These are phyloP conservation scores for Eupsilia transversa DNA, from an alignment of 2,888 invertebrate genomes.

Conservation along the genomic window DNA sequence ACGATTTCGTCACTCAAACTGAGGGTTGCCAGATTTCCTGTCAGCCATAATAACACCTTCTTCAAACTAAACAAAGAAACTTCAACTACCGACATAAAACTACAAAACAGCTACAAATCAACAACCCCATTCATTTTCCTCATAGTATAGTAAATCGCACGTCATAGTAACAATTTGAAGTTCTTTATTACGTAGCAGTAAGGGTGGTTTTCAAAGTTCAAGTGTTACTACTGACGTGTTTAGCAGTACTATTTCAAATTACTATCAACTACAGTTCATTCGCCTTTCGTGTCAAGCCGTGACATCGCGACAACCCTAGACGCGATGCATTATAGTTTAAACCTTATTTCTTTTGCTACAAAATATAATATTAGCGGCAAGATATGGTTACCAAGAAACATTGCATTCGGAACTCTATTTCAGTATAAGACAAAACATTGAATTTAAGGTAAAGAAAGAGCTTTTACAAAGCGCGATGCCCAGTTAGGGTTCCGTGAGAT, in stretches of 20 bases:
- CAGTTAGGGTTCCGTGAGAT: slow-evolving; percentile 36
- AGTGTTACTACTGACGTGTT: background rate
- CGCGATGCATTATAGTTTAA: background rate
- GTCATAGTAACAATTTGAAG: background rate
- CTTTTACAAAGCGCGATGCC: background rate
- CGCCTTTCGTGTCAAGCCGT: slow-evolving; percentile 42
- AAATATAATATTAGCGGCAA: background rate
- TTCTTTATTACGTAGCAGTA: background rate
- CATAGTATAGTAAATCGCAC: background rate
- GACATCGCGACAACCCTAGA: slow-evolving; percentile 55
- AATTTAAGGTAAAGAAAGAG: background rate
- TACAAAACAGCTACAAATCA: slow-evolving; percentile 16
- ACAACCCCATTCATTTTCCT: slow-evolving; percentile 13
- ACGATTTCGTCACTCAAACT: background rate
- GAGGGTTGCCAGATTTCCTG: background rate
- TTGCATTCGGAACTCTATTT: background rate
- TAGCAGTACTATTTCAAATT: slow-evolving; percentile 23
- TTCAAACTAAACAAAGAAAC: slow-evolving; percentile 36
- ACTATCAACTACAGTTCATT: slow-evolving; percentile 42
- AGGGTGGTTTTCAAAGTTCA: background rate
- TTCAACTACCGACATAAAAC: slow-evolving; percentile 13
- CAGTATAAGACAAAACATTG: background rate
- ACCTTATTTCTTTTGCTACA: background rate
- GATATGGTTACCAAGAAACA: background rate
- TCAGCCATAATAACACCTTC: slow-evolving; percentile 4